Conservation (phyloP, 2,888 invertebrate species). For the Rhopalosiphum nymphaeae region DNA sequence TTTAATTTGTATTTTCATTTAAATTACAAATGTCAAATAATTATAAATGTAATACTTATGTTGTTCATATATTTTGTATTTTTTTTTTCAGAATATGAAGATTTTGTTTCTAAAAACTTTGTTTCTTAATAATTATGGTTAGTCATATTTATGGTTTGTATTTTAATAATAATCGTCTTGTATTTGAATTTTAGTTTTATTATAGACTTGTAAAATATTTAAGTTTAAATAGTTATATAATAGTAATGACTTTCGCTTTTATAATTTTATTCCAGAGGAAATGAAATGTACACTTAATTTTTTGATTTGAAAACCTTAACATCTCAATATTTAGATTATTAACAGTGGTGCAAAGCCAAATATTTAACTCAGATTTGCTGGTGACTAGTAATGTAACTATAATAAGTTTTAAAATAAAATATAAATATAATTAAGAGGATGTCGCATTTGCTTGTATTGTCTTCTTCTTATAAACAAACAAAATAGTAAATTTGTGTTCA, state of each 20-base stretch:
- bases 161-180: background rate
- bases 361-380: background rate
- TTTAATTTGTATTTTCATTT: background rate
- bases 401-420: background rate
- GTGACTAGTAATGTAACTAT: background rate
- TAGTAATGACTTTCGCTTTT: background rate
- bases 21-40: background rate
- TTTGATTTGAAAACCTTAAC: background rate
- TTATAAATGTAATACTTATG: background rate
- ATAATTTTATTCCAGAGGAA: background rate
- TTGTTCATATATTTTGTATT: background rate
- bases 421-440: background rate
- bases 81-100: constrained; percentile 34
- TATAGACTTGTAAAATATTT: background rate
- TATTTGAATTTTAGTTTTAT: background rate
- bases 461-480: background rate
- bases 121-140: constrained; percentile 1
- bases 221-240: background rate
- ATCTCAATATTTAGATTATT: background rate
- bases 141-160: background rate
- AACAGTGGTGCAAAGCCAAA: background rate
- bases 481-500: background rate
- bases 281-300: background rate
- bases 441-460: background rate
- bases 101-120: constrained; percentile 31